Evolutionary conservation across 1,140 invertebrate species (phyloP), one percentile per base, ranked within the genome.

Genomic region (Euwallacea fornicatus): DNA sequence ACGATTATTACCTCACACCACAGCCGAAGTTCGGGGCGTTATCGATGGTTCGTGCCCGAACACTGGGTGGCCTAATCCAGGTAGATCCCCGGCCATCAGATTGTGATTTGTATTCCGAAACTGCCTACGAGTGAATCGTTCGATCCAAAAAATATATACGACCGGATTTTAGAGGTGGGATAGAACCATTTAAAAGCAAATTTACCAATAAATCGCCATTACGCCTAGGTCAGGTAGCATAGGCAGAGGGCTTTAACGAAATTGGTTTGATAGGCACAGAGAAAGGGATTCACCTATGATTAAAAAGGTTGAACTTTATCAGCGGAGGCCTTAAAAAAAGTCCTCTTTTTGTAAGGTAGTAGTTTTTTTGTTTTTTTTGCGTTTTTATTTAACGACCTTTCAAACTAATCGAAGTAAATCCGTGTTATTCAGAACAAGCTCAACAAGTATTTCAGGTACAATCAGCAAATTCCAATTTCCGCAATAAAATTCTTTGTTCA

Each of bases 141-240:
- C 55, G 59, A 44, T 13, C 43, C 46, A 50, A 69, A 69, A 69
- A 50, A 69, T 69, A 62, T 61, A 54, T 69, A 69, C 54, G 66
- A 60, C 66, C 46, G 56, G 55, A 54, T 69, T 69, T 69, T 69
- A 50, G 46, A 13, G 46, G 21, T 33, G 21, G 21, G 61, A 65
- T 66, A 60, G 65, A 69, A 33, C 73, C 75, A 72, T 76, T 75
- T 75, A 75, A 75, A 76, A 76, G 72, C 73, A 75, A 75, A 76
- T 76, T 75, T 74, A 69, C 70, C 72, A 72, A 69, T 72, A 76
- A 76, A 75, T 75, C 71, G 73, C 75, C 47, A 59, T 66, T 73
- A 73, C 64, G 54, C 70, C 66, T 69, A 75, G 73, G 67, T 75
- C 73, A 75, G 73, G 73, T 66, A 42, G 58, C 13, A 64, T 64